Evolutionary conservation across 2,797 vertebrate genomes (phyloP), one percentile per base, ranked within the genome.

Genomic region (Liasis olivaceus): DNA sequence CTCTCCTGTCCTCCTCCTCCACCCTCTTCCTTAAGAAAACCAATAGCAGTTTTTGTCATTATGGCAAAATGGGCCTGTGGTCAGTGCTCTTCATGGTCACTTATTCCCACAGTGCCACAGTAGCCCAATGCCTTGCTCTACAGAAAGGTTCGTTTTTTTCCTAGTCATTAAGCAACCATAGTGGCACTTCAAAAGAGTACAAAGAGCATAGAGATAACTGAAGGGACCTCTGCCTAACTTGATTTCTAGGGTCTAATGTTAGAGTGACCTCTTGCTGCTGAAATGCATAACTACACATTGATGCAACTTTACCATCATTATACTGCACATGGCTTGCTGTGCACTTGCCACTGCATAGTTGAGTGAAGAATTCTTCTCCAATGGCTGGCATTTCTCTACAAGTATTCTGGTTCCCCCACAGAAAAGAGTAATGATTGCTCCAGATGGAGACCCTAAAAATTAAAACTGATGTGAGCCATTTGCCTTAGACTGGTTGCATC

Each of bases 161-260:
- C 26, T 47, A 31, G 58, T 81, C 36, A 47, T 84, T 56, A 84
- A 17, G 24, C 36, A 47, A 36, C 58, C 58, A 90, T 62, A 51
- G 8, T 62, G 36, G 20, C 84, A 59, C 4, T 36, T 90, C 31
- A 9, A 47, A 56, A 36, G 81, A 85, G 47, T 26, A 62, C 72
- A 90, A 59, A 84, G 69, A 62, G 72, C 89, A 84, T 42, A 90
- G 72, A 89, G 88, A 81, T 84, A 36, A 47, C n/a, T n/a, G 56
- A 81, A 62, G 56, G 81, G n/a, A 26, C 42, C 6, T 42, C 56
- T 84, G 56, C 69, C 22, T 77, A 42, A 26, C 7, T 17, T 62
- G 31, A 47, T 5, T 62, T 84, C 24, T 42, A 81, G 31, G 69
- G 31, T 60, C 56, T 84, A 58, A 77, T 90, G 72, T 84, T 90